phyloP scores from a whole-genome alignment of 2,113 vertebrate species.

The Albula glossodonta region DNA sequence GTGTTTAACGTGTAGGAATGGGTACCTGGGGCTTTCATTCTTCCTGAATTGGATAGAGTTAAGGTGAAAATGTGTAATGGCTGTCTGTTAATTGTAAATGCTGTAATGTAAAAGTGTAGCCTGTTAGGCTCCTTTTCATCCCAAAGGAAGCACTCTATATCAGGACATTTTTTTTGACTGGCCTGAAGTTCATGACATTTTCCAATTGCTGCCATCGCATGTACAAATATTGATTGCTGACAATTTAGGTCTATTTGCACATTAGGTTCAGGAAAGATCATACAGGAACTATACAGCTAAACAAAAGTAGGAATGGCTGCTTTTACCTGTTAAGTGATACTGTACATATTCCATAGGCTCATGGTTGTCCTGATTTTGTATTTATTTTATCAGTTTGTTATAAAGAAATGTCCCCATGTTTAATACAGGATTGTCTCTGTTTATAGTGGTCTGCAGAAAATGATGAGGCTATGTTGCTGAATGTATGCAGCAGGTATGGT shows the following conservation, averaged over 20 bases:
- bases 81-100: too few species aligned
- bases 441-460: constrained; percentile 36
- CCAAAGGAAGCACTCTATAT: background rate
- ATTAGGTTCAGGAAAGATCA: constrained; percentile 64
- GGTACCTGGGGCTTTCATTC: constrained; percentile 6
- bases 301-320: constrained; percentile 61
- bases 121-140: too few species aligned
- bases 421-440: constrained; percentile 46
- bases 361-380: constrained; percentile 56
- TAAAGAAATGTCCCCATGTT: constrained; percentile 52
- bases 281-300: constrained; percentile 58
- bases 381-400: constrained; percentile 55
- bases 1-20: too few species aligned
- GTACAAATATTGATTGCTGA: constrained; percentile 55
- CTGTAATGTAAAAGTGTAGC: too few species aligned
- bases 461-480: background rate
- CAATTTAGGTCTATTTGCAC: constrained; percentile 75
- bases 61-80: background rate
- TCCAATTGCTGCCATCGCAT: constrained; percentile 71
- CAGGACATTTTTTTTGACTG: constrained; percentile 48
- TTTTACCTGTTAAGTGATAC: constrained; percentile 51
- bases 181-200: constrained; percentile 68
- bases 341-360: constrained; percentile 66
- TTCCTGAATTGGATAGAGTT: constrained; percentile 11
- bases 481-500: constrained; percentile 18